Conservation (phyloP, 2,888 invertebrate species). For the Urechis unicinctus region DNA sequence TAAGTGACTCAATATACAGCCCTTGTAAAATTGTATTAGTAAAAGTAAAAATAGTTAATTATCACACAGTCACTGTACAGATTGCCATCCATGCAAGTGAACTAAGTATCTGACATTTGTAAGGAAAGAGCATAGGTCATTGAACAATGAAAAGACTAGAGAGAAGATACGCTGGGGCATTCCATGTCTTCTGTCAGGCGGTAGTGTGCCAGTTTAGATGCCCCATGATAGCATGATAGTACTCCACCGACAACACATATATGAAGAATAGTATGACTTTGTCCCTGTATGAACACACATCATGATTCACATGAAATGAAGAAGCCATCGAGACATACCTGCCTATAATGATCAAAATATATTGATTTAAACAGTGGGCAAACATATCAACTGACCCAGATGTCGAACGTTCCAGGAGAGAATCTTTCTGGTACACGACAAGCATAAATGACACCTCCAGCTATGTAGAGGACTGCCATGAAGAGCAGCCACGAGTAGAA, state of each 20-base stretch:
- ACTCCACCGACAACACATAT: constrained; percentile 19
- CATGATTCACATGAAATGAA: too few species aligned
- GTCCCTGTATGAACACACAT: constrained; percentile 17
- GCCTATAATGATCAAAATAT: background rate
- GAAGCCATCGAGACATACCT: too few species aligned
- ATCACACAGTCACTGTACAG: too few species aligned
- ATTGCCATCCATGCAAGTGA: too few species aligned
- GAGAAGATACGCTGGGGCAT: too few species aligned
- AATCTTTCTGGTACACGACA: constrained; percentile 88
- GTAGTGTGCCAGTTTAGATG: constrained; percentile 12
- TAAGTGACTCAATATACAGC: too few species aligned
- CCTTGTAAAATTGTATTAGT: too few species aligned
- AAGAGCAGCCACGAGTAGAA: constrained; percentile 61
- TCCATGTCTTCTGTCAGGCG: background rate
- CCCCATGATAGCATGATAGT: constrained; percentile 16
- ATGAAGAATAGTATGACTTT: constrained; percentile 25
- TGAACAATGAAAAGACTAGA: too few species aligned
- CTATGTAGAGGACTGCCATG: constrained; percentile 85
- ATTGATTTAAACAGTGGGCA: background rate
- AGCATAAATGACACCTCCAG: constrained; percentile 90
- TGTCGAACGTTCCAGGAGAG: constrained; percentile 89
- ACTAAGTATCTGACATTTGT: too few species aligned
- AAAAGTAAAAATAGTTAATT: too few species aligned
- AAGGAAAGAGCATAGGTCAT: too few species aligned
- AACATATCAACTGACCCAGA: constrained; percentile 65